Evolutionary conservation across 2,797 vertebrate genomes (phyloP), one percentile per base, ranked within the genome.

Genomic region (Schizopygopsis pylzovi): DNA sequence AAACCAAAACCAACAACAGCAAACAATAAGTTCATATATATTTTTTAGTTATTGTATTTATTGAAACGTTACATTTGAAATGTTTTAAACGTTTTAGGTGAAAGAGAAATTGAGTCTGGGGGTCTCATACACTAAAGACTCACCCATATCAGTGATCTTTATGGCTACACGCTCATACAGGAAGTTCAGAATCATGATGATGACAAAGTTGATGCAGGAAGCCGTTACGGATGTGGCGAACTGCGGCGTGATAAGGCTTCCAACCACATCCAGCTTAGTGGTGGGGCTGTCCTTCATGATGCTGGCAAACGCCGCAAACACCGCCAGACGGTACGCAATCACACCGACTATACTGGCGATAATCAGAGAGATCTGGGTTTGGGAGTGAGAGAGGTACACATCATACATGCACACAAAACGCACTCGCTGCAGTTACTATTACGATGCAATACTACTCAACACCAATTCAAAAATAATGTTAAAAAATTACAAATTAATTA

Each of bases 91-190:
- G 33, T 33, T 33, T 65, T 37, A 15, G 13, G 28, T 65, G 63
- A 33, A 18, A 43, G 3, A 65, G 11, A 43, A 33, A 67, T 65
- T 39, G 7, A 15, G 11, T 0, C 20, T 77, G 18, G 10, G 3
- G 6, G 10, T 3, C 15, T 2, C 13, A 33, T 20, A 1, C 13
- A 8, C 33, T 54, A 0, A 39, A 61, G 22, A 77, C 97, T 97
- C 93, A 99, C 98, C 98, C 97, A 99, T 96, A 88, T 99, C 98
- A 78, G 98, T 99, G 89, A 99, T 99, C 97, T 97, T 98, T 89
- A 97, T 90, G 84, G 98, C 98, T 90, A 99, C 97, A 56, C 91
- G 96, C 92, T 99, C 98, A 82, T 99, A 99, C 87, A 99, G 94
- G 93, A 98, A 95, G 92, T 99, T 99, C 81, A 99, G 95, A 84